Evolutionary conservation across 2,888 invertebrate genomes (phyloP).

Genomic region (Brachyopa scutellaris): DNA sequence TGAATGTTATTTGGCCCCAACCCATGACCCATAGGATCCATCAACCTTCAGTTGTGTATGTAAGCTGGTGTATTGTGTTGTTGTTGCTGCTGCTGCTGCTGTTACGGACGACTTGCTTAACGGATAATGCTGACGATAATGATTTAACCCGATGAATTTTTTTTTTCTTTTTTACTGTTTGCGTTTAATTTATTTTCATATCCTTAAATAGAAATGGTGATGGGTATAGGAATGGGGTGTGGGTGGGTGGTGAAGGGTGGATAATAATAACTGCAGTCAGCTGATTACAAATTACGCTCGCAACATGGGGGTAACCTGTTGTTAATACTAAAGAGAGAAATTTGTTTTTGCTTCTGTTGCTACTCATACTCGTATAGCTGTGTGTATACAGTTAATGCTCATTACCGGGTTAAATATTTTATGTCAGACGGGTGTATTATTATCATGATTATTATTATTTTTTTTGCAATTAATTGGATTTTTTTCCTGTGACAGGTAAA

Average conservation of each 20-base stretch:
- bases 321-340: constrained; percentile 33
- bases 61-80: background rate
- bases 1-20: constrained; percentile 39
- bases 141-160: constrained; percentile 52
- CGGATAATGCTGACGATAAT: constrained; percentile 59
- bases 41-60: too few species aligned
- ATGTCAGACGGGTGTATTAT: background rate
- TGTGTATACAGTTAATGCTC: constrained; percentile 25
- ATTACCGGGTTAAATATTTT: constrained; percentile 38
- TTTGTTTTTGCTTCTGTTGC: constrained; percentile 10
- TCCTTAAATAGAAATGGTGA: constrained; percentile 42
- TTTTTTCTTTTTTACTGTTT: constrained; percentile 39
- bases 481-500: too few species aligned
- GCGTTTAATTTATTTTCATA: constrained; percentile 59
- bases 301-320: constrained; percentile 38
- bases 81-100: constrained; percentile 8
- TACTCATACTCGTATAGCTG: background rate
- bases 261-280: constrained; percentile 50
- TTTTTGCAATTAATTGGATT: too few species aligned
- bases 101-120: constrained; percentile 51
- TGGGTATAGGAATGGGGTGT: too few species aligned
- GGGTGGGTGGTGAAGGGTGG: background rate
- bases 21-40: constrained; percentile 49
- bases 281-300: constrained; percentile 42
- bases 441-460: too few species aligned